These are phyloP conservation scores for Coregonus sp. DNA, from an alignment of 2,797 vertebrate species.

Conservation along the genomic window DNA sequence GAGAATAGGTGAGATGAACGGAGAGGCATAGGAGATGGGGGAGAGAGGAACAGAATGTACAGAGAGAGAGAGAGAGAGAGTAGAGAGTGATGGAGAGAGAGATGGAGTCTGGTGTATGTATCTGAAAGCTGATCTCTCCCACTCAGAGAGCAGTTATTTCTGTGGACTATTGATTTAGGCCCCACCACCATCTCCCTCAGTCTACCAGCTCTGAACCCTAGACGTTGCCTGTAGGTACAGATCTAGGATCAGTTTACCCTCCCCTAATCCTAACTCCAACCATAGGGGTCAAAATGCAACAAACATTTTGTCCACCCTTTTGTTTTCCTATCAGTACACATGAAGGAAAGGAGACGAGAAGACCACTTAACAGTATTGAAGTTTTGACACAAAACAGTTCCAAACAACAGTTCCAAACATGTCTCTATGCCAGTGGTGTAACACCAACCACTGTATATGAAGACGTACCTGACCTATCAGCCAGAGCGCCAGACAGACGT, in stretches of 20 bases:
- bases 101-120: not conserved
- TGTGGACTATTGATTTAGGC: slow-evolving; percentile 64
- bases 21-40: not conserved
- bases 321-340: not conserved
- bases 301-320: not conserved
- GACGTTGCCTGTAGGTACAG: not conserved
- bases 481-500: slow-evolving; percentile 42
- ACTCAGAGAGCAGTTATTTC: slow-evolving; percentile 52
- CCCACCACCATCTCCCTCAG: slow-evolving; percentile 32
- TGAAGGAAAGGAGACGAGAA: not conserved
- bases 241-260: too few relatives aligned
- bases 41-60: not conserved
- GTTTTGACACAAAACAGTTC: not conserved
- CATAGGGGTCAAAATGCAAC: not conserved
- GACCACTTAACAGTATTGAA: not conserved
- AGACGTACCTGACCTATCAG: slow-evolving; percentile 35
- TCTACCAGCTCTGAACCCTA: slow-evolving; percentile 20
- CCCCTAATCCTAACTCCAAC: not conserved
- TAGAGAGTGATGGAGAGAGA: not conserved
- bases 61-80: slow-evolving; percentile 8
- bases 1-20: not conserved
- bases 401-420: not conserved
- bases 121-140: slow-evolving; percentile 61
- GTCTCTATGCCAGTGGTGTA: not conserved
- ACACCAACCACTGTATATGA: slow-evolving; percentile 9